Percentiles rank a stretch among this genome's conserved stretches.
These are phyloP conservation scores for Carlito syrichta DNA, from an alignment of 2,113 vertebrate species.

Conservation along the genomic window DNA sequence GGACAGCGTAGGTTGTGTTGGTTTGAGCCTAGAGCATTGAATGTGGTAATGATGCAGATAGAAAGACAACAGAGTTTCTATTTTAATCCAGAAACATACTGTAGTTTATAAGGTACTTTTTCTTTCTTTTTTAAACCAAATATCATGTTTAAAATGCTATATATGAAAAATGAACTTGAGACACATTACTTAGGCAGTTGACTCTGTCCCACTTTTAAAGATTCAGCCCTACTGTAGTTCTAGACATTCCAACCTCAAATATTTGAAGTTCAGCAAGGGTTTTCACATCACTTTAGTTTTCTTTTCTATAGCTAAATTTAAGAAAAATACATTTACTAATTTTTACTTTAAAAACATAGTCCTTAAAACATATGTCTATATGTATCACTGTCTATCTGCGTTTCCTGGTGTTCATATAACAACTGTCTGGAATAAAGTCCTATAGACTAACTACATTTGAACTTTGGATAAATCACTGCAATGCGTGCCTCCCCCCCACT, in stretches of 20 bases:
- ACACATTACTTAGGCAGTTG: no score
- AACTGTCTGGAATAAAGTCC: no score
- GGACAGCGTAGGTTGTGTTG: no score
- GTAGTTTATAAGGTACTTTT: background rate
- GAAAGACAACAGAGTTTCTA: background rate
- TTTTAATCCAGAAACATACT: background rate
- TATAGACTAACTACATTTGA: accelerated
- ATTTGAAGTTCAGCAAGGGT: background rate
- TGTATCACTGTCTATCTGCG: background rate
- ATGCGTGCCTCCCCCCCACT: no score
- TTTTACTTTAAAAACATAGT: background rate
- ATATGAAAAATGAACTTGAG: background rate
- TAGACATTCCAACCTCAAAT: background rate
- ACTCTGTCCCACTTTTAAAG: background rate
- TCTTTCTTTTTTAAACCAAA: background rate
- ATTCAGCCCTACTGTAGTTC: no score
- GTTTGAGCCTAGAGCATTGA: background rate
- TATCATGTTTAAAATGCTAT: background rate
- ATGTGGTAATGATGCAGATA: no score
- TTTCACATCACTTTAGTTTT: background rate
- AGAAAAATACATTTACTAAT: background rate
- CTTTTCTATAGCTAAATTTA: background rate
- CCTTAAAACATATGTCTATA: background rate
- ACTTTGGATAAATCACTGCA: no score
- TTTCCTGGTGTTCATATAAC: accelerated